These are phyloP conservation scores for Protobothrops mucrosquamatus DNA, from an alignment of 2,113 vertebrate genomes.

Conservation along the genomic window DNA sequence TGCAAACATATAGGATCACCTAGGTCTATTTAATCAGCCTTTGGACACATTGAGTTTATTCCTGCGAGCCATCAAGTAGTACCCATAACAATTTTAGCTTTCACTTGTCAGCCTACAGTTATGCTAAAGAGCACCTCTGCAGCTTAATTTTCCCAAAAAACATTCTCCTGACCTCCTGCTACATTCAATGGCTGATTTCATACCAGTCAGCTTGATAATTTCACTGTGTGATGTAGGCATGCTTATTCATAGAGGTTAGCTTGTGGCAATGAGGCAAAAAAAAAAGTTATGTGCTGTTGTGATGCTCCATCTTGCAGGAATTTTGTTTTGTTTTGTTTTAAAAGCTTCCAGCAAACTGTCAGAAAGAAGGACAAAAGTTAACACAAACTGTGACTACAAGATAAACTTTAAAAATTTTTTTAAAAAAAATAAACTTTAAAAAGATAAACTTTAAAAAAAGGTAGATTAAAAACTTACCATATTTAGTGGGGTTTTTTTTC, in stretches of 20 bases:
- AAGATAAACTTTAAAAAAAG: neutral
- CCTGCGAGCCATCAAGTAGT: neutral
- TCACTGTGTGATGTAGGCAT: neutral
- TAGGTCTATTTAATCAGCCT: neutral
- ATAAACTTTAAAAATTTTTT: neutral
- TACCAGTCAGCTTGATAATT: constrained; percentile 14
- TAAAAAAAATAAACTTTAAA: too few relatives aligned
- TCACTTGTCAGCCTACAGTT: neutral
- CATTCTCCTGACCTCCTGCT: neutral
- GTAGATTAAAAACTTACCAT: neutral
- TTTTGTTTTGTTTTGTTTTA: neutral
- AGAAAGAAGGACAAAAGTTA: neutral
- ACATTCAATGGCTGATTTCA: neutral
- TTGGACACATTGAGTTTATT: neutral
- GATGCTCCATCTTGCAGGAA: neutral
- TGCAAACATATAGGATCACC: neutral
- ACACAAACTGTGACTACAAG: neutral
- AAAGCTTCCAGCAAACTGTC: neutral
- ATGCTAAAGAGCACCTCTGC: neutral
- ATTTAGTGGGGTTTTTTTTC: neutral
- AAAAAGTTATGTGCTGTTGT: neutral
- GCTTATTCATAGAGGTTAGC: constrained; percentile 10
- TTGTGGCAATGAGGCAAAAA: neutral
- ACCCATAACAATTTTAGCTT: neutral
- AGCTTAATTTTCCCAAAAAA: neutral